Percentiles rank a stretch among this genome's conserved stretches.
phyloP scores from a whole-genome alignment of 2,113 vertebrate genomes.

The Eidolon helvum region DNA sequence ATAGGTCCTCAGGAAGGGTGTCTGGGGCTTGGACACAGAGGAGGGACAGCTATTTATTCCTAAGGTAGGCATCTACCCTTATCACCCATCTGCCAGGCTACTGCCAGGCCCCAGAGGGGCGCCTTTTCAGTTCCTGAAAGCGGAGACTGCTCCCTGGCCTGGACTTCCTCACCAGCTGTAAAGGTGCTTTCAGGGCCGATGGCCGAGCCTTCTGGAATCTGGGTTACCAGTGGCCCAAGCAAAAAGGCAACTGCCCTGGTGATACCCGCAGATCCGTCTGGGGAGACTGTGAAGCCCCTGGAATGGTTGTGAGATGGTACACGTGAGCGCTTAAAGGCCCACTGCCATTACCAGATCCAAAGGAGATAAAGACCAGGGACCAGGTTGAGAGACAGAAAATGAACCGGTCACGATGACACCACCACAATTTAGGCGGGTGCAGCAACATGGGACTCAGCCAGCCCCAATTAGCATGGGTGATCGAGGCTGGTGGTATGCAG shows the following conservation, averaged over 20 bases:
- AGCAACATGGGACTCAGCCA: background rate
- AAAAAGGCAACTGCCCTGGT: background rate
- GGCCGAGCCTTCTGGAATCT: constrained; percentile 45
- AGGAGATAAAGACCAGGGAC: background rate
- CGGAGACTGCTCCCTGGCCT: constrained; percentile 40
- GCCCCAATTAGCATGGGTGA: background rate
- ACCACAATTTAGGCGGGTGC: background rate
- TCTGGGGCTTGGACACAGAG: background rate
- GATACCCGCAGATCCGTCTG: background rate
- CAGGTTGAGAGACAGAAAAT: background rate
- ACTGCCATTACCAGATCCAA: background rate
- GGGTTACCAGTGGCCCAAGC: constrained; percentile 25
- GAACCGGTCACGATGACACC: background rate
- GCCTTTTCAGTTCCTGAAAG: constrained; percentile 63
- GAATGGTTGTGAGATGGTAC: background rate
- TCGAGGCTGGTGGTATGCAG: accelerated
- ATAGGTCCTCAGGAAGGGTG: background rate
- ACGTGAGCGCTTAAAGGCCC: background rate
- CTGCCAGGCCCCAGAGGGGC: constrained; percentile 18
- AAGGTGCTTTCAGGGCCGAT: constrained; percentile 25
- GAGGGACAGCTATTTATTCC: constrained; percentile 65
- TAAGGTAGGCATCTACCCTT: background rate
- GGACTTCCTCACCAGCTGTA: background rate
- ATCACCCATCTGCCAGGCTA: constrained; percentile 22
- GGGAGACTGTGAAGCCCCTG: background rate